Percentiles rank a stretch among this genome's conserved stretches.
phyloP scores from a whole-genome alignment of 2,888 invertebrate species.

The Lymantria monacha region DNA sequence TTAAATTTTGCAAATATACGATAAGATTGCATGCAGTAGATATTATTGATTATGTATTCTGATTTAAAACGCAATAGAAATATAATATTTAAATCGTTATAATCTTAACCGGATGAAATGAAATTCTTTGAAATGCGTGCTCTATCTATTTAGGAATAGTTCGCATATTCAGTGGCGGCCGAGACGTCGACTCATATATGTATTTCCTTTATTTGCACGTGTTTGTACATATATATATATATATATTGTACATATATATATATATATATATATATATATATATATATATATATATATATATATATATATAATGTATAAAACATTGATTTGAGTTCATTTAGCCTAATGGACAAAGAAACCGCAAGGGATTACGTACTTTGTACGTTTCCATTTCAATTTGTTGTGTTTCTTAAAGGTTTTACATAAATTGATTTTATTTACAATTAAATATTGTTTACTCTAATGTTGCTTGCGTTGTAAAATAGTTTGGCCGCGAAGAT shows the following conservation, averaged over 20 bases:
- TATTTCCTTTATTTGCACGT: slow-evolving; percentile 39
- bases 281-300: too few species aligned
- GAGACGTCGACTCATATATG: slow-evolving; percentile 41
- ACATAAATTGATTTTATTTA: too few species aligned
- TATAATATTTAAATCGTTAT: slow-evolving; percentile 25
- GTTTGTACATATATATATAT: not conserved
- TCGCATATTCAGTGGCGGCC: slow-evolving; percentile 43
- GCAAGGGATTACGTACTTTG: slow-evolving; percentile 19
- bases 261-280: too few species aligned
- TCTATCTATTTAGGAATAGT: slow-evolving; percentile 56
- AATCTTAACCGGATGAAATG: slow-evolving; percentile 61
- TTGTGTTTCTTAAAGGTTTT: slow-evolving; percentile 5
- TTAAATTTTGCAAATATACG: too few species aligned
- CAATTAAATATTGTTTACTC: too few species aligned
- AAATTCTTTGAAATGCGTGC: slow-evolving; percentile 70
- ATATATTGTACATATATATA: too few species aligned
- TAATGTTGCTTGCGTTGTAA: too few species aligned
- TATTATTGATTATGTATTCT: too few species aligned
- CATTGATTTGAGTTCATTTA: slow-evolving; percentile 5
- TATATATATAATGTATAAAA: too few species aligned
- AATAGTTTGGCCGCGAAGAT: too few species aligned
- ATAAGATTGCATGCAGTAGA: too few species aligned
- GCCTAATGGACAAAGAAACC: slow-evolving; percentile 18
- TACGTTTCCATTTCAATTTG: slow-evolving; percentile 8
- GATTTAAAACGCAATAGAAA: too few species aligned